Evolutionary conservation across 37 sponge, comb jelly and placozoan genomes (phyloP).

Genomic region (Diacarnus erythraeanus): DNA sequence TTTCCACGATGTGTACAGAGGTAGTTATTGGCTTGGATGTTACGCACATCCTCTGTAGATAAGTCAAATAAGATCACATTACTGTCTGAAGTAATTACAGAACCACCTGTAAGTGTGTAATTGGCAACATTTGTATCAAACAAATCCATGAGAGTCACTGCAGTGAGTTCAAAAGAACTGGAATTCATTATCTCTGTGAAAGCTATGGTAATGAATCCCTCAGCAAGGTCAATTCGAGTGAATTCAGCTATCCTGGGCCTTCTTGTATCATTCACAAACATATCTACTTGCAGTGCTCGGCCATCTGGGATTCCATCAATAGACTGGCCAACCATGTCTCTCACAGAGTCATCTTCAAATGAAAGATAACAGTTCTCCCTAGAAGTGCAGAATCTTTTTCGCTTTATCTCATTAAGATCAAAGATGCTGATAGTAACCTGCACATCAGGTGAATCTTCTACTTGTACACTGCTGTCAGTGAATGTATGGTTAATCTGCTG

Average conservation of each 20-base stretch:
- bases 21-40: conserved; percentile 53
- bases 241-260: conserved; percentile 70
- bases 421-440: conserved; percentile 42
- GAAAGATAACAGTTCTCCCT: conserved; percentile 60
- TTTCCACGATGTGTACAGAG: conserved; percentile 83
- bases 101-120: conserved; percentile 76
- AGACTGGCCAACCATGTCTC: conserved; percentile 81
- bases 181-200: conserved; percentile 85
- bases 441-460: conserved; percentile 54
- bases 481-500: conserved; percentile 54
- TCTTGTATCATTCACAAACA: conserved; percentile 65
- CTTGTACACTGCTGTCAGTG: conserved; percentile 55
- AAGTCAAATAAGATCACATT: conserved; percentile 63
- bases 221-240: conserved; percentile 67
- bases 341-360: conserved; percentile 76
- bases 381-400: conserved; percentile 64
- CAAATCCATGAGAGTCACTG: conserved; percentile 72
- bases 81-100: conserved; percentile 47
- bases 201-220: conserved; percentile 61
- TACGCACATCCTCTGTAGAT: conserved; percentile 31
- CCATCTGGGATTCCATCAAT: conserved; percentile 77
- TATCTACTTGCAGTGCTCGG: conserved; percentile 61
- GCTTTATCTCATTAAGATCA: conserved; percentile 92
- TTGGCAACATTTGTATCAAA: conserved; percentile 59
- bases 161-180: conserved; percentile 55